A percentile compares a stretch with the other conserved stretches of the same genome.
These are phyloP conservation scores for Harlomillsia oculata DNA, from an alignment of 1,140 invertebrate species.

Conservation along the genomic window DNA sequence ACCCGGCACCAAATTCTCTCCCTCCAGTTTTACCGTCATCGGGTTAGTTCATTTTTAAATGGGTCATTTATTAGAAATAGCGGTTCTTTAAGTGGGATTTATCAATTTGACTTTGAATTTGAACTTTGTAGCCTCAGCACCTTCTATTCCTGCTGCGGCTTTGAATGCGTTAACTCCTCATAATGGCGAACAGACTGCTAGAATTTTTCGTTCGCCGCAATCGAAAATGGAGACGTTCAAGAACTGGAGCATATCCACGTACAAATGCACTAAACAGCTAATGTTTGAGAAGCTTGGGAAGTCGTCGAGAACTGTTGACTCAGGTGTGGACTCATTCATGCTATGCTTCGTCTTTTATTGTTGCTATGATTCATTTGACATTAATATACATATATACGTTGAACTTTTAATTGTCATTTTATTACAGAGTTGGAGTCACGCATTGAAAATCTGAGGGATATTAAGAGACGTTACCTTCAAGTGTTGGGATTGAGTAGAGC, in stretches of 20 bases:
- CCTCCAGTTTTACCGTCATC: conserved; percentile 25
- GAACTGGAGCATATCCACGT: conserved; percentile 94
- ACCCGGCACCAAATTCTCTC: conserved; percentile 27
- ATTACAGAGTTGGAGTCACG: conserved; percentile 72
- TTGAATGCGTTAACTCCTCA: conserved; percentile 42
- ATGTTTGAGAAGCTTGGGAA: conserved; percentile 92
- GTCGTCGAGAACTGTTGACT: conserved; percentile 78
- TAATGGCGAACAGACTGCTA: conserved; percentile 48
- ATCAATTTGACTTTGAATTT: background rate
- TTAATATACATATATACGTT: conserved; percentile 3
- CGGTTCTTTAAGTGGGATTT: too few species aligned
- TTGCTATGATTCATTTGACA: background rate
- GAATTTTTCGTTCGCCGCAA: conserved; percentile 51
- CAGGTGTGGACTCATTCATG: conserved; percentile 47
- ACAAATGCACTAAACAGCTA: conserved; percentile 90
- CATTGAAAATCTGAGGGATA: conserved; percentile 82
- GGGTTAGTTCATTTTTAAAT: conserved; percentile 16
- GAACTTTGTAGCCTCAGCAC: conserved; percentile 37
- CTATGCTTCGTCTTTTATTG: background rate
- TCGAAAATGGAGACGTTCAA: conserved; percentile 81
- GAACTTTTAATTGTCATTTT: conserved; percentile 20
- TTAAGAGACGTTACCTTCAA: conserved; percentile 85
- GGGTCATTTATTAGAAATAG: background rate
- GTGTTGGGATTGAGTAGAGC: conserved; percentile 73
- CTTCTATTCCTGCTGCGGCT: conserved; percentile 39